These are phyloP conservation scores for Pseudochirops corinnae DNA, from an alignment of 2,797 vertebrate genomes.

Conservation along the genomic window DNA sequence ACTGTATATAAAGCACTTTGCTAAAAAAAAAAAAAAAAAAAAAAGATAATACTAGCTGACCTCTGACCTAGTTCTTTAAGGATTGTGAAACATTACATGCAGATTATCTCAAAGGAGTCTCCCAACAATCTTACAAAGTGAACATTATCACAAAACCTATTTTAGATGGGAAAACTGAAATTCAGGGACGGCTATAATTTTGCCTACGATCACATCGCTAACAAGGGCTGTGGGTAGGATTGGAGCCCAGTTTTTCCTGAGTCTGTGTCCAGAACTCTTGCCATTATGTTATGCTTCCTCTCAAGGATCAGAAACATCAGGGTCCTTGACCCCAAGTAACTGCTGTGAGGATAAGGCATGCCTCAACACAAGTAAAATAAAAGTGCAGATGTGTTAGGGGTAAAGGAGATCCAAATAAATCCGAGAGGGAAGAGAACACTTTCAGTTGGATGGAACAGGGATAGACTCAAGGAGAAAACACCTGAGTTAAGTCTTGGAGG, in stretches of 20 bases:
- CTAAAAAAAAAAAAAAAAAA: neutral
- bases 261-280: neutral
- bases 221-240: fast-evolving
- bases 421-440: neutral
- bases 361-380: neutral
- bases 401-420: neutral
- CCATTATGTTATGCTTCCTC: neutral
- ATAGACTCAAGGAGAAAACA: neutral
- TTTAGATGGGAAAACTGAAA: constrained; percentile 6
- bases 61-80: neutral
- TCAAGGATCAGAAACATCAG: neutral
- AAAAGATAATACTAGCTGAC: neutral
- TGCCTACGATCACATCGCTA: fast-evolving
- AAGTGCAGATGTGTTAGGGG: neutral
- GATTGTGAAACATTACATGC: neutral
- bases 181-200: neutral
- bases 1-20: neutral
- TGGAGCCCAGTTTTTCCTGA: neutral
- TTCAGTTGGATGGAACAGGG: neutral
- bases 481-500: neutral
- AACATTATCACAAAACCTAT: neutral
- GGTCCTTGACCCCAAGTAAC: neutral
- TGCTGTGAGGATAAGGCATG: neutral
- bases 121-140: neutral
- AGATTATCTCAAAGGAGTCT: neutral